These are phyloP conservation scores for Strongylocentrotus purpuratus DNA, from an alignment of 35 echinoderm and acorn worm genomes.

Conservation along the genomic window DNA sequence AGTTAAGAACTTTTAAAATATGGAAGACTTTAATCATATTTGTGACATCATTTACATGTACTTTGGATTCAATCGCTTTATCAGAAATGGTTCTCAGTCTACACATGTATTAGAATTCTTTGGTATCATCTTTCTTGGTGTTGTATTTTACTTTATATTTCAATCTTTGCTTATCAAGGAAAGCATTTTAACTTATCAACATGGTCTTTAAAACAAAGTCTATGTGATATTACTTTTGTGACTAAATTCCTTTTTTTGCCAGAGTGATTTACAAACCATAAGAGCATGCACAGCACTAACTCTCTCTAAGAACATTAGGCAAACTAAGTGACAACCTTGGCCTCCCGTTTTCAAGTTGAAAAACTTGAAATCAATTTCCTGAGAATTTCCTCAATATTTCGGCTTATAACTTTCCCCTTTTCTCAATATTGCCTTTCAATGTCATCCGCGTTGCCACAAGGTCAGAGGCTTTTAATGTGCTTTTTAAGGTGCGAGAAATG, in stretches of 20 bases:
- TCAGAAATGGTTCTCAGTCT: not conserved
- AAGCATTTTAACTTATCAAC: no score
- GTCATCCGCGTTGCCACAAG: not conserved
- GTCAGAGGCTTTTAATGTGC: not conserved
- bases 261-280: no score
- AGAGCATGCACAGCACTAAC: not conserved
- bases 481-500: not conserved
- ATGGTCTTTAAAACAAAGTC: no score
- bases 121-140: not conserved
- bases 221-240: no score
- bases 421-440: not conserved
- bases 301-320: not conserved
- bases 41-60: not conserved
- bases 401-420: not conserved
- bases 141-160: not conserved
- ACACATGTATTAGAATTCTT: not conserved
- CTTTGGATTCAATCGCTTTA: not conserved
- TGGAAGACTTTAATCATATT: not conserved
- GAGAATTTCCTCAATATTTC: not conserved
- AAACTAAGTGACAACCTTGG: not conserved
- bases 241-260: no score
- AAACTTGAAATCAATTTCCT: conserved; percentile 5
- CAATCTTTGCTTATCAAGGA: no score
- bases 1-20: not conserved
- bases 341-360: conserved; percentile 9